Conservation (phyloP, 2,113 vertebrate genomes). For the Centropus unirufus region DNA sequence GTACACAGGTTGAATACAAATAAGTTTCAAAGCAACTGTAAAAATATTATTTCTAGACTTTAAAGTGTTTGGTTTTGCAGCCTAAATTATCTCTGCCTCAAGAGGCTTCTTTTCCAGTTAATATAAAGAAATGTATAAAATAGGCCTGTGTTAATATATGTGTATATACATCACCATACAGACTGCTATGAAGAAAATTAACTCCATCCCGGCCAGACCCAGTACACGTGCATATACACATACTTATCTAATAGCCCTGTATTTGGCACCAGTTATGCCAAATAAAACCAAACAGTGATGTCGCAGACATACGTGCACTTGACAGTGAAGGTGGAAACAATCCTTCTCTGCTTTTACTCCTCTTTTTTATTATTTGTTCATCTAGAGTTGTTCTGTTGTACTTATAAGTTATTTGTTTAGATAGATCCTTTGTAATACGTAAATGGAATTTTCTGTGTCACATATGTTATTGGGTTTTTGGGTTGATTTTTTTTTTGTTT, state of each 20-base stretch:
- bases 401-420: not conserved
- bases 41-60: not conserved
- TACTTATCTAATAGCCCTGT: not conserved
- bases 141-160: not conserved
- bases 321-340: not conserved
- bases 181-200: not conserved
- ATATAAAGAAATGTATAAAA: not conserved
- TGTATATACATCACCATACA: not conserved
- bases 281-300: not conserved
- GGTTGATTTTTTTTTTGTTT: too few species aligned
- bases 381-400: not conserved
- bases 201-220: not conserved
- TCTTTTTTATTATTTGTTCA: not conserved
- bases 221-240: not conserved
- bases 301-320: not conserved
- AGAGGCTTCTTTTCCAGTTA: not conserved
- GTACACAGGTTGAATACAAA: not conserved
- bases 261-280: not conserved
- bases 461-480: not conserved
- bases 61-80: not conserved
- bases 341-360: not conserved
- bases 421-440: not conserved
- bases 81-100: not conserved
- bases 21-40: not conserved
- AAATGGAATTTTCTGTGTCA: not conserved